These are phyloP conservation scores for Charadrius vociferus DNA, from an alignment of 2,113 vertebrate species.

Conservation along the genomic window DNA sequence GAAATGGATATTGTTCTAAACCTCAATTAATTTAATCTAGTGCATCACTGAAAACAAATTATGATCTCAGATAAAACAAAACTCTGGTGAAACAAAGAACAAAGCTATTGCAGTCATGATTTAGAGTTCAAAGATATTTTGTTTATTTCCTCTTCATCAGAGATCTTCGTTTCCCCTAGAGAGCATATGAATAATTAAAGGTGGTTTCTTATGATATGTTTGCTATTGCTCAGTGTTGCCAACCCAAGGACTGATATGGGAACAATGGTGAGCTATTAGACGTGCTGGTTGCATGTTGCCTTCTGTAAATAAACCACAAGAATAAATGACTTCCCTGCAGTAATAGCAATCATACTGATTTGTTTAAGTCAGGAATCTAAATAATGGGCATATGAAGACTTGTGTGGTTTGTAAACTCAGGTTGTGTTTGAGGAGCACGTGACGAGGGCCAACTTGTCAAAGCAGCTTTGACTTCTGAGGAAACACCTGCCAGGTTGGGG, in stretches of 20 bases:
- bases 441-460: neutral
- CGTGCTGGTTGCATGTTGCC: constrained; percentile 29
- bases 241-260: neutral
- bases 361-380: constrained; percentile 6
- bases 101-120: constrained; percentile 59
- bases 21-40: constrained; percentile 79
- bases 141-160: constrained; percentile 67
- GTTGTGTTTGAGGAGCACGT: neutral
- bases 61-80: constrained; percentile 75
- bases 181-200: constrained; percentile 71
- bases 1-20: constrained; percentile 78
- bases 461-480: neutral
- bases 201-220: constrained; percentile 63
- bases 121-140: constrained; percentile 71
- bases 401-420: neutral
- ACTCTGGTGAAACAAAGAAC: constrained; percentile 66
- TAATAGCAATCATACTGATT: neutral
- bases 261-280: constrained; percentile 39
- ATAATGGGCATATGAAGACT: neutral
- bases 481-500: neutral
- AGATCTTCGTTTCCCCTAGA: constrained; percentile 57
- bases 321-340: constrained; percentile 9
- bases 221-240: constrained; percentile 21
- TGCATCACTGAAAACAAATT: constrained; percentile 78
- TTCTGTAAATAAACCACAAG: constrained; percentile 49